These are phyloP conservation scores for Amiota communis DNA, from an alignment of 2,888 invertebrate species.

Conservation along the genomic window DNA sequence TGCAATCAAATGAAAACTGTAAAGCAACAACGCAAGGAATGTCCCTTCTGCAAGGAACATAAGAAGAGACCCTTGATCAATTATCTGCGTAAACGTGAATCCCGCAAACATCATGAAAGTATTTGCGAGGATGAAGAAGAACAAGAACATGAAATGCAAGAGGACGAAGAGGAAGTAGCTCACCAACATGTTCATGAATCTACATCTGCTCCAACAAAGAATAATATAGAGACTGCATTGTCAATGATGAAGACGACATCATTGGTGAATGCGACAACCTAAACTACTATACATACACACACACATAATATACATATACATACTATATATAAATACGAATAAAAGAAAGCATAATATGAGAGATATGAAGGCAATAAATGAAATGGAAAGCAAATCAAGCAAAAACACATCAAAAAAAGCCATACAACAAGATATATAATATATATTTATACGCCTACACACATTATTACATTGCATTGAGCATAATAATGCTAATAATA, in stretches of 20 bases:
- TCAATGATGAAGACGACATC: neutral
- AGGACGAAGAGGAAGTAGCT: slow-evolving; percentile 38
- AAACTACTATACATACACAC: slow-evolving; percentile 30
- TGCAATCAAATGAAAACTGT: slow-evolving; percentile 69
- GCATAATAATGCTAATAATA: slow-evolving; percentile 35
- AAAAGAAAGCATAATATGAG: slow-evolving; percentile 1
- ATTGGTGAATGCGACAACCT: slow-evolving; percentile 34
- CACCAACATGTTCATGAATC: slow-evolving; percentile 9
- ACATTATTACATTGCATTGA: slow-evolving; percentile 33
- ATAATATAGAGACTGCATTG: slow-evolving; percentile 10
- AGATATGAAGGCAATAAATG: slow-evolving; percentile 12
- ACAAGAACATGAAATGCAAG: slow-evolving; percentile 53
- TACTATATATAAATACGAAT: slow-evolving; percentile 48
- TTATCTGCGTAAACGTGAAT: slow-evolving; percentile 75
- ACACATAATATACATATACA: slow-evolving; percentile 42
- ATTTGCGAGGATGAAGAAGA: slow-evolving; percentile 75
- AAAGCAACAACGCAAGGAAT: slow-evolving; percentile 71
- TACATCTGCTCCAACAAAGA: neutral
- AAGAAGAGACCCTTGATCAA: slow-evolving; percentile 75
- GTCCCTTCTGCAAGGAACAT: slow-evolving; percentile 75
- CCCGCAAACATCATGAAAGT: slow-evolving; percentile 74
- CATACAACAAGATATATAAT: slow-evolving; percentile 16
- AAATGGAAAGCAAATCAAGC: slow-evolving; percentile 35
- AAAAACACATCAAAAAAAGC: slow-evolving; percentile 31
- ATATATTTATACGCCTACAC: neutral